Conservation (phyloP, 2,888 invertebrate genomes). For the Lottia gigantea region DNA sequence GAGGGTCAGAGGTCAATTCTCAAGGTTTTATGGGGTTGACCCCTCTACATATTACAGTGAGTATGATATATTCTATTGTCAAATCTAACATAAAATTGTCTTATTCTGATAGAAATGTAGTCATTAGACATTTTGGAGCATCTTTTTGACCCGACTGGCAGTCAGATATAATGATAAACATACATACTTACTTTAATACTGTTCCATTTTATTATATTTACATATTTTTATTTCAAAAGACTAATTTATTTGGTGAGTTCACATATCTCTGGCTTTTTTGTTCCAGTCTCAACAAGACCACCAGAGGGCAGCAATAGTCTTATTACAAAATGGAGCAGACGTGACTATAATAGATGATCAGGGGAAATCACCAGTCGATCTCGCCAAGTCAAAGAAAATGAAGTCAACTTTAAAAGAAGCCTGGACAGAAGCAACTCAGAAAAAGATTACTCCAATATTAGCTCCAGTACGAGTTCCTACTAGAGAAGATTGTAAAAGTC, state of each 20-base stretch:
- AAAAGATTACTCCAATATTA: conserved; percentile 38
- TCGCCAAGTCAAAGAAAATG: conserved; percentile 62
- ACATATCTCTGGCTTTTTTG: conserved; percentile 11
- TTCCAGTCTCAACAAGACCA: conserved; percentile 64
- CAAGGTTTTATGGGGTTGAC: conserved; percentile 63
- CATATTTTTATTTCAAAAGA: too few species aligned
- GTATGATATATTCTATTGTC: conserved; percentile 14
- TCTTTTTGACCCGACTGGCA: too few species aligned
- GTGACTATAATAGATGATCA: conserved; percentile 60
- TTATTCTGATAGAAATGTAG: too few species aligned
- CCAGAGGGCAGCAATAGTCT: conserved; percentile 50
- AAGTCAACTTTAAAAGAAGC: conserved; percentile 56
- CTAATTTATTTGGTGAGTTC: too few species aligned
- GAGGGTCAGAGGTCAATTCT: conserved; percentile 62
- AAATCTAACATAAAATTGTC: too few species aligned
- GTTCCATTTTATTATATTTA: too few species aligned
- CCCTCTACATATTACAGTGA: conserved; percentile 64
- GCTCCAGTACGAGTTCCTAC: conserved; percentile 47
- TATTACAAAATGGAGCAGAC: conserved; percentile 61
- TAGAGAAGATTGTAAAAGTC: conserved; percentile 32
- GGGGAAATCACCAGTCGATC: conserved; percentile 61
- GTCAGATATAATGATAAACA: neutral
- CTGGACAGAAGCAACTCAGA: conserved; percentile 55
- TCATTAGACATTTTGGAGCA: too few species aligned
- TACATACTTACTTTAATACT: too few species aligned